Base-by-base conservation (phyloP, 2,888 invertebrate genomes). In the Neoscelio sp. region DNA sequence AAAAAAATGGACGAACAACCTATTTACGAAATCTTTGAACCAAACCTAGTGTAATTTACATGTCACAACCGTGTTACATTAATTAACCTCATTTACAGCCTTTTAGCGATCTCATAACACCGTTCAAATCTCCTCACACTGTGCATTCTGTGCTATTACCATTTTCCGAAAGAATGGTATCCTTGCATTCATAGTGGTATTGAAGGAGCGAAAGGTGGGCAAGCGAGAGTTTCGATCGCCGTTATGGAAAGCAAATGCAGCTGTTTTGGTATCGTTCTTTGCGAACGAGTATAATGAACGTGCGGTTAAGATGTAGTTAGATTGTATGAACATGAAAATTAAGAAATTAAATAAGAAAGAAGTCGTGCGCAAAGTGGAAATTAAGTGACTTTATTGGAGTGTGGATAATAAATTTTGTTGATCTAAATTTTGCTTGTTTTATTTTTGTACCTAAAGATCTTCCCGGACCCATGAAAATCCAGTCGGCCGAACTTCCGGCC, bases 381-480 rank as follows among this genome's bases (percentile, higher is more conserved):
- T n/a, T n/a, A n/a, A n/a, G n/a, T n/a, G n/a, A n/a, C n/a, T n/a
- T n/a, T n/a, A n/a, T n/a, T n/a, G n/a, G n/a, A n/a, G n/a, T n/a
- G n/a, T n/a, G n/a, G n/a, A n/a, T n/a, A n/a, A n/a, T n/a, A n/a
- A n/a, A n/a, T n/a, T n/a, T n/a, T n/a, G n/a, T n/a, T n/a, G n/a
- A n/a, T n/a, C n/a, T n/a, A n/a, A n/a, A n/a, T n/a, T n/a, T n/a
- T n/a, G n/a, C n/a, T n/a, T n/a, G n/a, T n/a, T n/a, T n/a, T n/a
- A n/a, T n/a, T n/a, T n/a, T 3, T 73, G 89, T 88, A 94, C 94
- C 93, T 18, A 95, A 88, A 82, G 94, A 94, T 82, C 93, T 92
- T 64, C 92, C 91, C 0, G 94, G 94, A 0, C 94, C 93, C 91
- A 94, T 94, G 73, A 95, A 92, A 3, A 96, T 90, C 92, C 94